Evolutionary conservation across 2,888 invertebrate species (phyloP).

Genomic region (Caenorhabditis plicata): DNA sequence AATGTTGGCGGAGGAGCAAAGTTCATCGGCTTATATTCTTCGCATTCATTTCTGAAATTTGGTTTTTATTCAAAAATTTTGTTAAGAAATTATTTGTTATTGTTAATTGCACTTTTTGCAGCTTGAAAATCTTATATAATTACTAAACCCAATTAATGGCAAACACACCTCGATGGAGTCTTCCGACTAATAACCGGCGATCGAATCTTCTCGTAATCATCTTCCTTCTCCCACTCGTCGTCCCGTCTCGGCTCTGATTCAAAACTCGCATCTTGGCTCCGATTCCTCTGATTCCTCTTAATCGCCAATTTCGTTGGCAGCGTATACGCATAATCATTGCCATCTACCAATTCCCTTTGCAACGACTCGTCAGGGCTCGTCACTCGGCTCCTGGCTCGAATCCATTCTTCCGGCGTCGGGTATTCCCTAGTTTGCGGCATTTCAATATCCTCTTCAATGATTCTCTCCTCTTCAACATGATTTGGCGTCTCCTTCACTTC

Average conservation of each 20-base stretch:
- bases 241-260: too few relatives aligned
- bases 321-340: constrained; percentile 19
- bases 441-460: background rate
- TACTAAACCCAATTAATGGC: too few relatives aligned
- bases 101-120: constrained; percentile 3
- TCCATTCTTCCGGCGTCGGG: constrained; percentile 33
- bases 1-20: constrained; percentile 37
- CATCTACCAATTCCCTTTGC: constrained; percentile 15
- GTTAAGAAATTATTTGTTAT: background rate
- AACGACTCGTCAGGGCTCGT: constrained; percentile 12
- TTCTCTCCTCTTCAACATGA: background rate
- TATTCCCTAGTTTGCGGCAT: constrained; percentile 9
- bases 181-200: too few relatives aligned
- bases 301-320: too few relatives aligned
- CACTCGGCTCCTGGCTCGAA: background rate
- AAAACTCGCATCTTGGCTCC: too few relatives aligned
- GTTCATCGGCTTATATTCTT: constrained; percentile 31
- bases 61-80: too few relatives aligned
- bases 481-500: constrained; percentile 3
- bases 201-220: too few relatives aligned
- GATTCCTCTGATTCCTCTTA: too few relatives aligned
- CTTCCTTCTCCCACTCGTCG: too few relatives aligned
- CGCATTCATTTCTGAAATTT: constrained; percentile 18
- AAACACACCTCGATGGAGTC: too few relatives aligned
- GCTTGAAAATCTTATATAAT: background rate